A percentile compares a stretch with the other conserved stretches of the same genome.
phyloP scores from a whole-genome alignment of 2,797 vertebrate species.

The Scyliorhinus canicula region DNA sequence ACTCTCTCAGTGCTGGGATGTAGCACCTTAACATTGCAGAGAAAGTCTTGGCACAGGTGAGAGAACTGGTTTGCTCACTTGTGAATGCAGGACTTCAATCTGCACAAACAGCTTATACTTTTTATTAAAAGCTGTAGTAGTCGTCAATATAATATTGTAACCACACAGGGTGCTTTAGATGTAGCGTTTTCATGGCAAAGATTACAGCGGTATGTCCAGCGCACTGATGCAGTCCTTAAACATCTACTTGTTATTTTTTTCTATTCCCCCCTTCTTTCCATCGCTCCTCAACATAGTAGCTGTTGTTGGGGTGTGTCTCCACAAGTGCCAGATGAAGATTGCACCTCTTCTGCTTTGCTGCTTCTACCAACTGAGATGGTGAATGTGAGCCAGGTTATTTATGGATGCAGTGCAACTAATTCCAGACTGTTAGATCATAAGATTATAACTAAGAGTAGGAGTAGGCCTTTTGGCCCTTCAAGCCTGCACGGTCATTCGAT shows the following conservation, averaged over 20 bases:
- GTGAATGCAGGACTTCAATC: not conserved
- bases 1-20: not conserved
- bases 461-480: not conserved
- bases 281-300: not conserved
- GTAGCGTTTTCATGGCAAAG: not conserved
- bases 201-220: not conserved
- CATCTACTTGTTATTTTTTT: not conserved
- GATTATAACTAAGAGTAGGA: no score
- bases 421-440: not conserved
- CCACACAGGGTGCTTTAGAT: not conserved
- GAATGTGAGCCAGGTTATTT: not conserved
- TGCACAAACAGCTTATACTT: not conserved
- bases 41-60: not conserved
- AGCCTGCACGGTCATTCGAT: not conserved
- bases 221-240: not conserved
- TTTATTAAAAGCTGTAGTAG: not conserved
- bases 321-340: not conserved
- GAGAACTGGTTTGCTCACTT: not conserved
- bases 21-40: not conserved
- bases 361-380: not conserved
- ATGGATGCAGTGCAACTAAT: not conserved
- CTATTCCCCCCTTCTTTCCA: not conserved
- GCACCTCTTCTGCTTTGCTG: not conserved
- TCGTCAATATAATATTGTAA: not conserved
- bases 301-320: not conserved